Conservation (phyloP, 2,113 vertebrate genomes). For the Excalfactoria chinensis region DNA sequence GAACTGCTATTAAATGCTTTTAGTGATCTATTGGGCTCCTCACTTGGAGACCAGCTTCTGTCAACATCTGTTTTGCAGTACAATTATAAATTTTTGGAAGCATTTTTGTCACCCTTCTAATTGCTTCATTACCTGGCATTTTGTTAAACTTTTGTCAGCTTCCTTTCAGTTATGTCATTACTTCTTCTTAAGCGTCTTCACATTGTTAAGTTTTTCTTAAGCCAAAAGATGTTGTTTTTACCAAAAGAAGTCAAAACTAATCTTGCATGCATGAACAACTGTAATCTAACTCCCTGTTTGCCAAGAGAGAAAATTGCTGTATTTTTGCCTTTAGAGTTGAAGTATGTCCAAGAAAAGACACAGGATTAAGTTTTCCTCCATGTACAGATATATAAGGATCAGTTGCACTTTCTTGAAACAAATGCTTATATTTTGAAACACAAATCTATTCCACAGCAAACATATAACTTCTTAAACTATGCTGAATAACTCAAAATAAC, state of each 20-base stretch:
- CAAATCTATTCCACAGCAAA: not conserved
- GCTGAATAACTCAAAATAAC: not conserved
- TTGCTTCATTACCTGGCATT: not conserved
- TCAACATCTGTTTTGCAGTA: conserved; percentile 54
- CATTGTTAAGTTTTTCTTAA: conserved; percentile 14
- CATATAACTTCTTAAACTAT: not conserved
- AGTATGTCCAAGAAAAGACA: not conserved
- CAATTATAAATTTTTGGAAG: conserved; percentile 39
- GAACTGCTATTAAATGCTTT: conserved; percentile 62
- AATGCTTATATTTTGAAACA: not conserved
- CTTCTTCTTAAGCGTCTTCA: conserved; percentile 16
- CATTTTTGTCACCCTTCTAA: conserved; percentile 28
- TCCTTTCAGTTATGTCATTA: not conserved
- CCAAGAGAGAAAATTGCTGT: not conserved
- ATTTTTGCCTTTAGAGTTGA: not conserved
- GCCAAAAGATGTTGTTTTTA: conserved; percentile 20
- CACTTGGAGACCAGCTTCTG: conserved; percentile 48
- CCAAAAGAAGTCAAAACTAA: not conserved
- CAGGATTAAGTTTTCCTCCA: not conserved
- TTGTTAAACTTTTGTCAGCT: conserved; percentile 29
- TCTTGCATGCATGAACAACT: not conserved
- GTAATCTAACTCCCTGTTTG: not conserved
- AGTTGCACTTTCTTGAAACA: not conserved
- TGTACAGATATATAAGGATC: not conserved
- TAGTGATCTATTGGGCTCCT: conserved; percentile 51